Percentiles rank a stretch among this genome's conserved stretches.
Evolutionary conservation across 2,797 vertebrate genomes (phyloP).

Genomic region (Tragopan temminckii): DNA sequence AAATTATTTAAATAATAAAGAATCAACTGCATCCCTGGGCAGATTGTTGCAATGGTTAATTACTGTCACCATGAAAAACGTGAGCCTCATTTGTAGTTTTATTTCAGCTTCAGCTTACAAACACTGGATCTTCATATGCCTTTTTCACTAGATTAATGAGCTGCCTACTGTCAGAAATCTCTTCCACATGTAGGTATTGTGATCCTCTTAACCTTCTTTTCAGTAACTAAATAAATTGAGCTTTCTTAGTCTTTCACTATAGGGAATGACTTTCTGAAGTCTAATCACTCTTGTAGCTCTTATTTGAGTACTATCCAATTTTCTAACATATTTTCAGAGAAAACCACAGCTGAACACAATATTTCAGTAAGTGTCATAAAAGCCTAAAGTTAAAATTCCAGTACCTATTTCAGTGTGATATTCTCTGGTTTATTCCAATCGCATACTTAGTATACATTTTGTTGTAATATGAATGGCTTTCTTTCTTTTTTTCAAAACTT

Average conservation of each 20-base stretch:
- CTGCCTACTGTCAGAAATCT: constrained; percentile 77
- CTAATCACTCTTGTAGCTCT: constrained; percentile 58
- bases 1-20: constrained; percentile 68
- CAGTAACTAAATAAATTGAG: constrained; percentile 72
- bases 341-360: not conserved
- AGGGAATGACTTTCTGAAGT: constrained; percentile 67
- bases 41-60: constrained; percentile 62
- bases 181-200: constrained; percentile 71
- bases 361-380: not conserved
- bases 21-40: constrained; percentile 49
- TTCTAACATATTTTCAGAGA: constrained; percentile 26
- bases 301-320: constrained; percentile 39
- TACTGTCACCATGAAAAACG: constrained; percentile 64
- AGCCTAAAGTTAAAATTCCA: not conserved
- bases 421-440: not conserved
- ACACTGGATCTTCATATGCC: constrained; percentile 57
- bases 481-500: not conserved
- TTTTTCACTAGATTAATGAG: constrained; percentile 74
- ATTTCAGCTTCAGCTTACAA: constrained; percentile 59
- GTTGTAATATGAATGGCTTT: not conserved
- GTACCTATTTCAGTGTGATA: not conserved
- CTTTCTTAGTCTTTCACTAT: constrained; percentile 62
- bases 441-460: not conserved
- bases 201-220: constrained; percentile 75
- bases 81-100: constrained; percentile 53